Base-by-base conservation (phyloP, 2,888 invertebrate genomes). In the Chrysolina americana region DNA sequence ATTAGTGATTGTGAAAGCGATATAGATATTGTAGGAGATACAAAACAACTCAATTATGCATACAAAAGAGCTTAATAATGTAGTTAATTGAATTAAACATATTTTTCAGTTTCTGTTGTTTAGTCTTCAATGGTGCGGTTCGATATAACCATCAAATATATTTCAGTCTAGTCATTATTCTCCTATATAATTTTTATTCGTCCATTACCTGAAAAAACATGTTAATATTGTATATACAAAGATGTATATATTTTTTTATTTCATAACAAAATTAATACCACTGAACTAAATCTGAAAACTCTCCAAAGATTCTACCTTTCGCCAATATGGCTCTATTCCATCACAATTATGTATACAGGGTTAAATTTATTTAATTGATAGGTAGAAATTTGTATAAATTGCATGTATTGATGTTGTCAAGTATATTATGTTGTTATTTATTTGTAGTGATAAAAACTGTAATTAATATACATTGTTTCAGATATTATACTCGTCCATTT, bases 1-100 rank as follows among this genome's bases (percentile, higher is more conserved):
- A 64, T 86, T 21, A 89, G 90, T n/a, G 91, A 92, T 79, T 91
- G 91, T 77, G 91, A 91, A 80, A 91, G 91, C 80, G 92, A 92
- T 75, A 92, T 92, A 78, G 91, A 92, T 78, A 91, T 91, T 21
- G 91, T 91, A 11, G 92, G 91, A 0, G 91, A 91, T 80, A 78
- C 89, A 3, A 81, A 81, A 70, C 79, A 80, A 66, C 73, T 80
- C 56, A 76, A 76, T 9, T 83, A 78, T 72, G 69, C 76, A 13
- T 82, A 75, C 69, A 83, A 82, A 73, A 81, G 79, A 15, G 79
- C 79, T 71, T 82, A 81, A 70, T 70, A 8, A 66, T 50, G 50
- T 23, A 36, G 47, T 44, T 47, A 21, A 47, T 65, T 48, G 9
- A 48, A 53, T 65, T 19, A 50, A 65, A 23, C 19, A 6, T 4